Percentiles rank a stretch among this genome's conserved stretches.
phyloP scores from a whole-genome alignment of 2,888 invertebrate species.

The Tetropium fuscum region DNA sequence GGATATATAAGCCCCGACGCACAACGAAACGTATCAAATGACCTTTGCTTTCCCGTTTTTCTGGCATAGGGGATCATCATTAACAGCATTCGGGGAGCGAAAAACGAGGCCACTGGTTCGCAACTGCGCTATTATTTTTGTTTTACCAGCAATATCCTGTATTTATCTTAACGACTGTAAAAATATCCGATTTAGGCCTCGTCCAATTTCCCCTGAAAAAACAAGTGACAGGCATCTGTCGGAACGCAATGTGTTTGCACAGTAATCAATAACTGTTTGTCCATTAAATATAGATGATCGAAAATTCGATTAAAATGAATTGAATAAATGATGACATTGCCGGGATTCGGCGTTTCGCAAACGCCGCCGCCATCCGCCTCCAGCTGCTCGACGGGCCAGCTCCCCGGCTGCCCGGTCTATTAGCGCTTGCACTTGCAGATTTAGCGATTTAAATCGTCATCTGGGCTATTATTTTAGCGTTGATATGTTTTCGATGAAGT shows the following conservation, averaged over 20 bases:
- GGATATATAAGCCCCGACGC: too few relatives aligned
- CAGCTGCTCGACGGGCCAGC: too few relatives aligned
- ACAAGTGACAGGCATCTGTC: conserved; percentile 42
- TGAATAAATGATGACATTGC: conserved; percentile 47
- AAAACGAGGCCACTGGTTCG: too few relatives aligned
- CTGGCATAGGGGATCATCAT: too few relatives aligned
- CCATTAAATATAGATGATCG: conserved; percentile 50
- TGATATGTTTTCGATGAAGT: background rate
- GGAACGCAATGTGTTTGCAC: conserved; percentile 47
- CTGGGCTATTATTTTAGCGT: conserved; percentile 37
- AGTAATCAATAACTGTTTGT: conserved; percentile 49
- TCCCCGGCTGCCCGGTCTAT: conserved; percentile 34
- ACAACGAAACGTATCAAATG: too few relatives aligned
- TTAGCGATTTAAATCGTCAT: conserved; percentile 47
- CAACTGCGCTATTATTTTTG: background rate
- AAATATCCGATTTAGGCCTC: conserved; percentile 30
- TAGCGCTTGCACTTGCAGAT: conserved; percentile 44
- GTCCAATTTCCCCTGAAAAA: conserved; percentile 34
- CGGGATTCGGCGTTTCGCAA: conserved; percentile 39
- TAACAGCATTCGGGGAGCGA: too few relatives aligned
- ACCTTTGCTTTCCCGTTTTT: too few relatives aligned
- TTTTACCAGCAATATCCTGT: background rate
- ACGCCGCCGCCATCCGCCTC: too few relatives aligned
- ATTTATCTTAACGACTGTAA: conserved; percentile 28
- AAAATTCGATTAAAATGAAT: conserved; percentile 50